These are phyloP conservation scores for Stenotaenia linearis DNA, from an alignment of 2,888 invertebrate species.

Conservation along the genomic window DNA sequence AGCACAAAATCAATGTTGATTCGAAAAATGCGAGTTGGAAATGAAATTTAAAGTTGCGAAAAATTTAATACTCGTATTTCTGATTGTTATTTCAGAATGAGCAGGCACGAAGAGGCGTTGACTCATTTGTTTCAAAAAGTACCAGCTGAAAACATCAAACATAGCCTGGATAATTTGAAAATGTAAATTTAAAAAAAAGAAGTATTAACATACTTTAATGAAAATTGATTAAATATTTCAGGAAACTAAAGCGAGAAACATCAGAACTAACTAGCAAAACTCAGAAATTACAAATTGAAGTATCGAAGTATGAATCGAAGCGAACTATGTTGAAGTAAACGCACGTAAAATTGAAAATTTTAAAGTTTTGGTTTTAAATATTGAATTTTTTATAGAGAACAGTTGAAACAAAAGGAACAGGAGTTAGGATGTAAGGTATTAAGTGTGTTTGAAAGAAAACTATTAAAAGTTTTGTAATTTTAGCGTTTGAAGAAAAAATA, in stretches of 20 bases:
- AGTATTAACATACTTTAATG: no score
- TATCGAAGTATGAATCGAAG: neutral
- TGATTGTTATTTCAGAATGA: neutral
- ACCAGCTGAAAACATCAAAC: neutral
- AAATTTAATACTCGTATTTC: neutral
- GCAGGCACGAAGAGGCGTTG: neutral
- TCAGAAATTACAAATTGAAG: neutral
- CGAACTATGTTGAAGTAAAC: neutral
- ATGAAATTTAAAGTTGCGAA: neutral
- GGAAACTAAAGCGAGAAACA: neutral
- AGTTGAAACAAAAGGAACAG: neutral
- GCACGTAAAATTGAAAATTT: neutral
- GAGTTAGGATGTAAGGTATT: neutral
- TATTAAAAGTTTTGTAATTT: neutral
- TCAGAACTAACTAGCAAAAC: neutral
- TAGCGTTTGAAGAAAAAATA: conserved; percentile 17
- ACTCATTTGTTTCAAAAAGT: neutral
- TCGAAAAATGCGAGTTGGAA: neutral
- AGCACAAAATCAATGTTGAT: neutral
- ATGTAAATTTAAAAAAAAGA: neutral
- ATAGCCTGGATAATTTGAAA: neutral
- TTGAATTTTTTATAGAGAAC: neutral
- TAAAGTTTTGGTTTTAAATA: neutral
- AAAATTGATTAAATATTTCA: neutral
- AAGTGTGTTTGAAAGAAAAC: neutral